These are phyloP conservation scores for Channa argus DNA, from an alignment of 2,113 vertebrate genomes.

Conservation along the genomic window DNA sequence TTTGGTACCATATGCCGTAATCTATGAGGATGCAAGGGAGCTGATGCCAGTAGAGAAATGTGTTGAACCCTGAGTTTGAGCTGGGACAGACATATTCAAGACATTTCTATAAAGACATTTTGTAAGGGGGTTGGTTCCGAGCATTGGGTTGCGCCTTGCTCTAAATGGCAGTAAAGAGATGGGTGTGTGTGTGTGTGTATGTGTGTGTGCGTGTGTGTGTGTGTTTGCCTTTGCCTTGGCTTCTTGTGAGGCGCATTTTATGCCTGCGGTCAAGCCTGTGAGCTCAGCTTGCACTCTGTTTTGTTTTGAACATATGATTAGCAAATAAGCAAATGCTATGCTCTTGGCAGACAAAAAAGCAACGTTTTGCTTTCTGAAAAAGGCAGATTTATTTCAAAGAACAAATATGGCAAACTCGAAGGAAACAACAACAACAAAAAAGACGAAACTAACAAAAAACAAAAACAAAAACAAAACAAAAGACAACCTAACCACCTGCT, in stretches of 20 bases:
- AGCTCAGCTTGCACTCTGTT: slow-evolving; percentile 63
- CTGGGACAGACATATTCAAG: slow-evolving; percentile 35
- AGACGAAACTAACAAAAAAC: slow-evolving; percentile 55
- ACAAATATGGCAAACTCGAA: slow-evolving; percentile 31
- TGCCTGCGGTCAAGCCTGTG: slow-evolving; percentile 63
- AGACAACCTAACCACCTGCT: slow-evolving; percentile 66
- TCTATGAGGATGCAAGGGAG: slow-evolving; percentile 25
- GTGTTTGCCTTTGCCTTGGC: slow-evolving; percentile 73
- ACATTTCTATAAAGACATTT: slow-evolving; percentile 41
- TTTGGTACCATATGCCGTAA: too few species aligned
- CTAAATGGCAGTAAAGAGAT: slow-evolving; percentile 9
- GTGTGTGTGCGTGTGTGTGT: slow-evolving; percentile 73
- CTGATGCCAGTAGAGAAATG: too few species aligned
- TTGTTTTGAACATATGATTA: slow-evolving; percentile 72
- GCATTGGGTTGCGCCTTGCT: slow-evolving; percentile 38
- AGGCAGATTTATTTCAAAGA: slow-evolving; percentile 52
- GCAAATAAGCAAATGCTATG: slow-evolving; percentile 72
- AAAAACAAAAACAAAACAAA: slow-evolving; percentile 64
- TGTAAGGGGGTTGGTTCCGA: slow-evolving; percentile 56
- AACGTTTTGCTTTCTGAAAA: slow-evolving; percentile 58
- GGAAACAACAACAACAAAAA: slow-evolving; percentile 52
- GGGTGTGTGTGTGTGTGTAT: slow-evolving; percentile 34
- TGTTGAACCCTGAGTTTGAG: slow-evolving; percentile 25
- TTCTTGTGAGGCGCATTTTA: slow-evolving; percentile 72
- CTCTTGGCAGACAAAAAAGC: slow-evolving; percentile 57